Conservation (phyloP, 2,888 invertebrate genomes). For the Capitulum mitella region DNA sequence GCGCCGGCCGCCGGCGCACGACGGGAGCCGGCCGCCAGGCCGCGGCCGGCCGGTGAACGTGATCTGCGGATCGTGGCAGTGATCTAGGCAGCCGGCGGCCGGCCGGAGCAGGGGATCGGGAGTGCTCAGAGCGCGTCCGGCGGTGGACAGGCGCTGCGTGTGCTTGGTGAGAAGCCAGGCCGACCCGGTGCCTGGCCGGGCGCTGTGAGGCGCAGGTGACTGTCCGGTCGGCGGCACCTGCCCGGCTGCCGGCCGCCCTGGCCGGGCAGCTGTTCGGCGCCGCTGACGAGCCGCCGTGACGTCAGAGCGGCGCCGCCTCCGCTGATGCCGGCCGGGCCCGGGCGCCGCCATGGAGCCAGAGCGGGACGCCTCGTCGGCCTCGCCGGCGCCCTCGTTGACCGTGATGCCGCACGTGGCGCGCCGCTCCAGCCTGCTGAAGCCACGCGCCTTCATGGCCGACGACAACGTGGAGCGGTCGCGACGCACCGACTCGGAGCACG, state of each 20-base stretch:
- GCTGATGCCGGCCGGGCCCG: no score
- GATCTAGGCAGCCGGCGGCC: neutral
- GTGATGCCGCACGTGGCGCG: neutral
- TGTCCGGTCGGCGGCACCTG: no score
- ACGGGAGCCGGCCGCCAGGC: neutral
- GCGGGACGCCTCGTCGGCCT: neutral
- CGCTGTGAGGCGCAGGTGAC: no score
- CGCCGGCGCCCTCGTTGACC: neutral
- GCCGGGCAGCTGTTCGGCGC: no score
- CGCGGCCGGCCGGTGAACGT: neutral
- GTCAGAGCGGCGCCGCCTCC: no score
- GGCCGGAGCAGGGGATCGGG: neutral
- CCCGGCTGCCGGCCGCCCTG: no score
- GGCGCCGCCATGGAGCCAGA: neutral
- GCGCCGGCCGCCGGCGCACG: neutral
- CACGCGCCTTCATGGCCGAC: neutral
- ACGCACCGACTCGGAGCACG: constrained; percentile 16
- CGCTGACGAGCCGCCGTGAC: no score
- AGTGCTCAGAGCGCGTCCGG: no score
- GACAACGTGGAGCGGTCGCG: neutral
- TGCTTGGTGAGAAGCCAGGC: no score
- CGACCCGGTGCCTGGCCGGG: no score
- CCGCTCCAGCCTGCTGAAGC: neutral
- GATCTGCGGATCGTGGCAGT: neutral
- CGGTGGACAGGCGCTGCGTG: no score